These are phyloP conservation scores for Poeciliopsis turneri DNA, from an alignment of 2,797 vertebrate species.

Conservation along the genomic window DNA sequence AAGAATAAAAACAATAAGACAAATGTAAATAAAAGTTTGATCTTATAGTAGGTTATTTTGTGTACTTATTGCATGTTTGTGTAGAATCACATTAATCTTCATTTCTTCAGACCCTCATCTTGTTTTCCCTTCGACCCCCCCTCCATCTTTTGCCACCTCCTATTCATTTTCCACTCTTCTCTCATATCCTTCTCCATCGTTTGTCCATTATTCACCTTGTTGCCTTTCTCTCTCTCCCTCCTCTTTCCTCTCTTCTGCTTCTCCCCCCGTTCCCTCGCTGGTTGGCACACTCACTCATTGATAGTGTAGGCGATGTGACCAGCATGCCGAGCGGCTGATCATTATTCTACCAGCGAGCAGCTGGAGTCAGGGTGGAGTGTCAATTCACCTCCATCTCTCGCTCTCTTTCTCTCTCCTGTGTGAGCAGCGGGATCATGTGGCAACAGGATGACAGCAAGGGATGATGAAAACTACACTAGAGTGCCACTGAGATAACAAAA, in stretches of 20 bases:
- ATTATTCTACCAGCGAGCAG: constrained; percentile 70
- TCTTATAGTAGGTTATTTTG: not conserved
- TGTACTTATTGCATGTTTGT: constrained; percentile 21
- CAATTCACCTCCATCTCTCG: constrained; percentile 57
- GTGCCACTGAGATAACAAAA: constrained; percentile 27
- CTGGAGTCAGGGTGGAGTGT: constrained; percentile 71
- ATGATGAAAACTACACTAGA: constrained; percentile 35
- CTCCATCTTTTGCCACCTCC: constrained; percentile 4
- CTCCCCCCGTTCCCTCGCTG: constrained; percentile 17
- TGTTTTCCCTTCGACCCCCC: constrained; percentile 18
- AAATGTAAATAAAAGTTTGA: not conserved
- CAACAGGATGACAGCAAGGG: constrained; percentile 9
- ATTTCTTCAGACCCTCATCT: constrained; percentile 57
- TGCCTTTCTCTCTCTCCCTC: constrained; percentile 24
- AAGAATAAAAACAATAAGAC: not conserved
- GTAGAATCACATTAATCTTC: constrained; percentile 53
- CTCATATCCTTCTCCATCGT: constrained; percentile 11
- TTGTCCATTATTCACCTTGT: constrained; percentile 28
- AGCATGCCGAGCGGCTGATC: constrained; percentile 77
- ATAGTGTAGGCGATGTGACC: constrained; percentile 73
- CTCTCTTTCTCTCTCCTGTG: constrained; percentile 21
- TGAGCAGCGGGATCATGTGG: constrained; percentile 9
- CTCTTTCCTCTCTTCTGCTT: constrained; percentile 36
- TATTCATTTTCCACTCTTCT: constrained; percentile 14
- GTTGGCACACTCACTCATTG: constrained; percentile 69